Evolutionary conservation across 2,113 vertebrate species (phyloP).

Genomic region (Proteles cristata): DNA sequence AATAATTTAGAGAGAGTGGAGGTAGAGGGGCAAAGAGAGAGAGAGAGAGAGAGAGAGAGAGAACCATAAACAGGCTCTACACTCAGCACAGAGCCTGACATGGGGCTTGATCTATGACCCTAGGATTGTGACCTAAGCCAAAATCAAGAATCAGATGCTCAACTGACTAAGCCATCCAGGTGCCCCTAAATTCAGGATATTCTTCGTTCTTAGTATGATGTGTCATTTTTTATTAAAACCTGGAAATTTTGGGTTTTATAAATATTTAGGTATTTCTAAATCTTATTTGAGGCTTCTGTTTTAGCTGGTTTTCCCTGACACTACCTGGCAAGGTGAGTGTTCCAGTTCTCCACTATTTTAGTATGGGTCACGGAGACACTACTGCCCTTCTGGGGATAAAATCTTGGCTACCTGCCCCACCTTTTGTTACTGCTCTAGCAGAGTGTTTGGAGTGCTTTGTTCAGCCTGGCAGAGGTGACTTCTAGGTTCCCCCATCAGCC

Average conservation of each 20-base stretch:
- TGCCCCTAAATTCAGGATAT: background rate
- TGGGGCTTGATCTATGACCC: no score
- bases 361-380: fast-evolving
- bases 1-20: no score
- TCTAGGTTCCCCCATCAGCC: background rate
- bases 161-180: no score
- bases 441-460: background rate
- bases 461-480: background rate
- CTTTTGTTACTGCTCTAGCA: background rate
- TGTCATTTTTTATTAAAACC: background rate
- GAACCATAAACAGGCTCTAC: no score
- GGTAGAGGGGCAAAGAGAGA: no score
- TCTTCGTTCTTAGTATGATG: background rate
- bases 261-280: background rate
- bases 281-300: background rate
- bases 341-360: background rate
- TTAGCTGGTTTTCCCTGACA: background rate
- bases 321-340: background rate
- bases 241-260: background rate
- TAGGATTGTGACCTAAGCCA: no score
- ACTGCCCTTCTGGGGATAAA: background rate
- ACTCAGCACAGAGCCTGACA: no score
- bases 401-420: background rate
- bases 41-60: no score
- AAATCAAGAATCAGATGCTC: no score